Conservation (phyloP, 92 coral and sea anemone genomes). For the Epizoanthus scotinus region DNA sequence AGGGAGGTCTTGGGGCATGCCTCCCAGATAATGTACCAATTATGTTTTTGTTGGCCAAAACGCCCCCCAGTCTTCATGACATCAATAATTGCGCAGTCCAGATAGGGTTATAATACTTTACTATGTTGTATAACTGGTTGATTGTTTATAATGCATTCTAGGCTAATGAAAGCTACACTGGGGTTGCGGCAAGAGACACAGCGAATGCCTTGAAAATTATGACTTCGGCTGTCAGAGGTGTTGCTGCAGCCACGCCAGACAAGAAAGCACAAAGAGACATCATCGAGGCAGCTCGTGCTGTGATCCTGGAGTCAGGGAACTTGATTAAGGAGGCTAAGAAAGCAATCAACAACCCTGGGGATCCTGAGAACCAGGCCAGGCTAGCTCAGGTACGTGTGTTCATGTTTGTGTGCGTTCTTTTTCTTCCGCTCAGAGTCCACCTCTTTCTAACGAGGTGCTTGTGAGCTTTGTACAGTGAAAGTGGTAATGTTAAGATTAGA, state of each 20-base stretch:
- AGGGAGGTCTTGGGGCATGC: too few species aligned
- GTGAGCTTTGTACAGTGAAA: too few species aligned
- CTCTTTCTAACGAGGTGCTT: too few species aligned
- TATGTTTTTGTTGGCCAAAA: too few species aligned
- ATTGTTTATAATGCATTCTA: constrained; percentile 10
- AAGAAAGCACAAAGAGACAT: constrained; percentile 80
- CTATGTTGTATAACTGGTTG: too few species aligned
- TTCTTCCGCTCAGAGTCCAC: too few species aligned
- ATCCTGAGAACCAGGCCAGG: constrained; percentile 88
- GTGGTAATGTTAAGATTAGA: too few species aligned
- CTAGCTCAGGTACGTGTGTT: constrained; percentile 82
- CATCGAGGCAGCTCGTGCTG: constrained; percentile 92
- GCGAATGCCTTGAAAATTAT: constrained; percentile 90
- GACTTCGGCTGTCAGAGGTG: constrained; percentile 94
- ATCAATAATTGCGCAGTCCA: too few species aligned
- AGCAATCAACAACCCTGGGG: constrained; percentile 87
- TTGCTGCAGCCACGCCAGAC: constrained; percentile 96
- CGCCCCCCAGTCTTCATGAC: too few species aligned
- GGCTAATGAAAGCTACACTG: constrained; percentile 99
- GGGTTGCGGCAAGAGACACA: constrained; percentile 97
- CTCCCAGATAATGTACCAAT: too few species aligned
- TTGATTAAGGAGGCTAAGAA: constrained; percentile 88
- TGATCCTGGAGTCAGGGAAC: constrained; percentile 90
- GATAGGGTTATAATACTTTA: too few species aligned
- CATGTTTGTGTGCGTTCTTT: background rate